phyloP scores from a whole-genome alignment of 2,797 vertebrate genomes.

The Rhinogobio ventralis region DNA sequence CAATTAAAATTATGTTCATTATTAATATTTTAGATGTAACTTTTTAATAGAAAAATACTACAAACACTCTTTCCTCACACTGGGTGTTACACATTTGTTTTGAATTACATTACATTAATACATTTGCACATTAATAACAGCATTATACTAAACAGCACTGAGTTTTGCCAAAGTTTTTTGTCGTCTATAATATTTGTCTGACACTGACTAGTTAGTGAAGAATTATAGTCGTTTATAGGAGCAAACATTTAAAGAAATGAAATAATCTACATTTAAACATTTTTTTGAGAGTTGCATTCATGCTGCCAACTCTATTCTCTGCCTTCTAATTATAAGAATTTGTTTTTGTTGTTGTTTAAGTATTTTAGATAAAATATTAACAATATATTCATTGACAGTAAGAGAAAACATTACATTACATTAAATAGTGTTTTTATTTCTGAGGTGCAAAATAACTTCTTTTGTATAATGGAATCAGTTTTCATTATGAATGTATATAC shows the following conservation, averaged over 20 bases:
- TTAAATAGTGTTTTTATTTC: not conserved
- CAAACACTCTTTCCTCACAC: not conserved
- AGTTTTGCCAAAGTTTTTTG: slow-evolving; percentile 7
- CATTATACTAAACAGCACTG: not conserved
- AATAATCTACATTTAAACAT: not conserved
- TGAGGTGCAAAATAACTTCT: not conserved
- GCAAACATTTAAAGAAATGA: not conserved
- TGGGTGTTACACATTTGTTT: not conserved
- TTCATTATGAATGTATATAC: slow-evolving; percentile 4
- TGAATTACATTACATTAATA: not conserved
- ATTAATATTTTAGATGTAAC: not conserved
- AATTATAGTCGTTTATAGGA: not conserved
- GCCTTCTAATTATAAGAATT: not conserved
- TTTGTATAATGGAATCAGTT: not conserved
- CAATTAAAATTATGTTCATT: not conserved
- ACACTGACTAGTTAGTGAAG: not conserved
- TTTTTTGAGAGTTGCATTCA: not conserved
- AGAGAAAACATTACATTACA: not conserved
- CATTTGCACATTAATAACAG: not conserved
- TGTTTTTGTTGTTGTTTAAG: too few species aligned
- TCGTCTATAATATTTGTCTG: slow-evolving; percentile 18
- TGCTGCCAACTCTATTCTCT: not conserved
- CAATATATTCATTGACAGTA: not conserved
- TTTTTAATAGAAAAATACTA: not conserved
- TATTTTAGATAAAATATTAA: not conserved